A percentile compares a stretch with the other conserved stretches of the same genome.
phyloP scores from a whole-genome alignment of 2,113 vertebrate species.

The Pterocles orientalis region DNA sequence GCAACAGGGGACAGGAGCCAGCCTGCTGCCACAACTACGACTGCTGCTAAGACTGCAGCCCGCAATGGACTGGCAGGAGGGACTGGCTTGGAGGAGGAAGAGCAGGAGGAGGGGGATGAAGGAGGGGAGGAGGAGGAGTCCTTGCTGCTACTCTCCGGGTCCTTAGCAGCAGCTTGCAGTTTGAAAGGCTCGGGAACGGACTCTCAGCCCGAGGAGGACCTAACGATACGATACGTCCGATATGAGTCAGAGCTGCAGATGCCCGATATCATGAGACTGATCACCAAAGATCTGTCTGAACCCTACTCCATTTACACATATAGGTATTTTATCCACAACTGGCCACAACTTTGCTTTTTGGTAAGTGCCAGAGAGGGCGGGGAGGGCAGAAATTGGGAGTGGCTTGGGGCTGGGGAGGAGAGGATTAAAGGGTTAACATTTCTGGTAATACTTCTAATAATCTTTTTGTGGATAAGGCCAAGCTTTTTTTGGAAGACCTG shows the following conservation, averaged over 20 bases:
- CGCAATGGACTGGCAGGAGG: slow-evolving; percentile 79
- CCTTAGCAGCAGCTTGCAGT: slow-evolving; percentile 75
- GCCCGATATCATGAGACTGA: slow-evolving; percentile 99
- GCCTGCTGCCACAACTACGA: slow-evolving; percentile 36
- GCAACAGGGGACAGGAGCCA: slow-evolving; percentile 50
- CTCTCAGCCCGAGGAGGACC: slow-evolving; percentile 78
- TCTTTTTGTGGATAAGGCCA: not conserved
- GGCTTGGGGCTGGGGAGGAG: slow-evolving; percentile 20
- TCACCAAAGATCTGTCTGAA: slow-evolving; percentile 99
- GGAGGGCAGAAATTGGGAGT: slow-evolving; percentile 24
- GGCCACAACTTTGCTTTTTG: slow-evolving; percentile 99
- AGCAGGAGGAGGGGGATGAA: slow-evolving; percentile 68
- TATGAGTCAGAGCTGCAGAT: slow-evolving; percentile 99
- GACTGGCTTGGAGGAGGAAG: slow-evolving; percentile 62
- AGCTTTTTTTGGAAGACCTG: not conserved
- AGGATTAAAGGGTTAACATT: not conserved
- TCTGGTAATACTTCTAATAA: not conserved
- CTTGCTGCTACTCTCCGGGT: slow-evolving; percentile 72
- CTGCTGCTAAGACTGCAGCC: slow-evolving; percentile 70
- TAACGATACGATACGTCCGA: slow-evolving; percentile 93
- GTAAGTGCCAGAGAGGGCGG: slow-evolving; percentile 81
- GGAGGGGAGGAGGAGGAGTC: slow-evolving; percentile 68
- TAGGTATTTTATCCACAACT: slow-evolving; percentile 99
- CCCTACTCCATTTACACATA: slow-evolving; percentile 99
- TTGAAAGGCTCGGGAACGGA: slow-evolving; percentile 76